Evolutionary conservation across 1,140 invertebrate species (phyloP).

Genomic region (Apolygus lucorum): DNA sequence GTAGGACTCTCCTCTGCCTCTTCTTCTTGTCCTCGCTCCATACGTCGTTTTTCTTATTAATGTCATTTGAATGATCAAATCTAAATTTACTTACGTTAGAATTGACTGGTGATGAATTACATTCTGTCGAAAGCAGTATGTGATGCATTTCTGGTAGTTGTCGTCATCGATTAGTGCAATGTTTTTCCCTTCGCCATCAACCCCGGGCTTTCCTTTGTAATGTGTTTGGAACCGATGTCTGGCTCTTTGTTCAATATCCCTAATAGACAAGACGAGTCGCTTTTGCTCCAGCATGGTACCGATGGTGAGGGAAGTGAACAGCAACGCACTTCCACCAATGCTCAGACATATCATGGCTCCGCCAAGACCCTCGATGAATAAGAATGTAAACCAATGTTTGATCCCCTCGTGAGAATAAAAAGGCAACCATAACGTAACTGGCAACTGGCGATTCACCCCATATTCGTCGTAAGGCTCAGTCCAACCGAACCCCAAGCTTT

Average conservation of each 20-base stretch:
- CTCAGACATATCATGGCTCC: background rate
- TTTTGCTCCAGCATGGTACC: background rate
- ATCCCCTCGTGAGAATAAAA: background rate
- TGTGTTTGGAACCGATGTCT: background rate
- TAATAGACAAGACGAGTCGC: background rate
- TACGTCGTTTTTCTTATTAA: too few relatives aligned
- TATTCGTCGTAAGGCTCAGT: background rate
- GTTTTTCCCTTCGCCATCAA: background rate
- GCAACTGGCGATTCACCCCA: background rate
- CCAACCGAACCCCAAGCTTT: background rate
- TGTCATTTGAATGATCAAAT: too few relatives aligned
- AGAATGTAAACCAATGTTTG: background rate
- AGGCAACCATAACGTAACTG: background rate
- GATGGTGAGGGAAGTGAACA: background rate
- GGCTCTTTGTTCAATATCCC: background rate
- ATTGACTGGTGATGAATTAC: background rate
- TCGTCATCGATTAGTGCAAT: background rate
- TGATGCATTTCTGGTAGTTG: background rate
- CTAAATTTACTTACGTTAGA: background rate
- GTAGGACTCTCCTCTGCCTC: too few relatives aligned
- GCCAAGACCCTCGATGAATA: background rate
- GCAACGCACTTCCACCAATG: background rate
- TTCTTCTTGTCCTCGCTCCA: too few relatives aligned
- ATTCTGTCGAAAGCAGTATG: background rate
- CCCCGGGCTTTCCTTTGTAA: background rate